phyloP scores from a whole-genome alignment of 2,113 vertebrate species.

The Pachypanchax playfairii region DNA sequence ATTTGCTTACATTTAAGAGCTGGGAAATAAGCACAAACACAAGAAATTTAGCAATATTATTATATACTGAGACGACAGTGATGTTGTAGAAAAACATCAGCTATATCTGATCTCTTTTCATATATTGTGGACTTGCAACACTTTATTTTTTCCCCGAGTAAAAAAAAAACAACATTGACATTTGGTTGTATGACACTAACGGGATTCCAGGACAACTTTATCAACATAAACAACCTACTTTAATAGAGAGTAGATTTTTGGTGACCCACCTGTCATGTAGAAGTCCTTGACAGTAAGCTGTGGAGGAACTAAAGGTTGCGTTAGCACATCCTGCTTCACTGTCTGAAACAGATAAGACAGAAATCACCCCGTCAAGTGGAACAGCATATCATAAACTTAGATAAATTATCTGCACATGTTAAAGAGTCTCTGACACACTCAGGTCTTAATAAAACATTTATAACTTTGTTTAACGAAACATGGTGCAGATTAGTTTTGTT shows the following conservation, averaged over 20 bases:
- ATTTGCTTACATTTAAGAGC: background rate
- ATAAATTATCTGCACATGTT: background rate
- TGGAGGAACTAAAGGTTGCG: conserved; percentile 87
- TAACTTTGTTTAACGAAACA: too few relatives aligned
- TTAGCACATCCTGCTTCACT: conserved; percentile 86
- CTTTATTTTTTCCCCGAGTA: background rate
- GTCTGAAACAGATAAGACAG: conserved; percentile 74
- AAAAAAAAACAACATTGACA: background rate
- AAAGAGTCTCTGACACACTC: too few relatives aligned
- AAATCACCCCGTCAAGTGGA: conserved; percentile 7
- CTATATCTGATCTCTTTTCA: background rate
- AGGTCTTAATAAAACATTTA: too few relatives aligned
- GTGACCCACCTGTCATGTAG: conserved; percentile 90
- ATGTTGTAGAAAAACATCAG: background rate
- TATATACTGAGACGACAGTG: background rate
- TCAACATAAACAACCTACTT: too few relatives aligned
- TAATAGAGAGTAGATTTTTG: too few relatives aligned
- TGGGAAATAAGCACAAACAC: background rate
- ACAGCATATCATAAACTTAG: conserved; percentile 2
- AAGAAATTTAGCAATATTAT: background rate
- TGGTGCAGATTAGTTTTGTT: too few relatives aligned
- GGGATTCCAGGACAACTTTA: too few relatives aligned
- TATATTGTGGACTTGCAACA: background rate
- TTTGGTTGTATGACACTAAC: background rate
- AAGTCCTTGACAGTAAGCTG: conserved; percentile 94